Base-by-base conservation (phyloP, 2,797 vertebrate species). In the Typhlichthys eigenmanni region DNA sequence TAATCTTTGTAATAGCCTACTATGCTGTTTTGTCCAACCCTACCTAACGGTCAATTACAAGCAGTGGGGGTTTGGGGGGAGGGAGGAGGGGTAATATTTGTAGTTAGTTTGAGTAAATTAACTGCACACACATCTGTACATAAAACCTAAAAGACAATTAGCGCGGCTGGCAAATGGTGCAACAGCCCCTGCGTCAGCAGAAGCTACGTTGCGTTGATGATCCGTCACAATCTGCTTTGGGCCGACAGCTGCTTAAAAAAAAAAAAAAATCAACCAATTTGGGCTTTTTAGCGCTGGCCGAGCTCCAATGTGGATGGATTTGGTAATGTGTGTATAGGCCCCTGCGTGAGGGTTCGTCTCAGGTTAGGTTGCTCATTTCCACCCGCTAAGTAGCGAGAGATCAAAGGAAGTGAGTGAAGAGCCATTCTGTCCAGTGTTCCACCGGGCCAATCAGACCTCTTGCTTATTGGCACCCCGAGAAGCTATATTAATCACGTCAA, bases 401-500 rank as follows among this genome's bases (percentile, higher is more conserved):
- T 90, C 84, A 89, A 89, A 89, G 69, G 58, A 72, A 78, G 76
- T 79, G 85, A 91, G 78, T 79, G 78, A 85, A 80, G 87, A 86
- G 77, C 68, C 62, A 58, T 82, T 82, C 75, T 76, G 78, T 83
- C 82, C 81, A 58, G 80, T 81, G 79, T 77, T 81, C 78, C 84
- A 74, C 72, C 47, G 66, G 79, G 80, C 88, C 90, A 92, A 91
- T 91, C 91, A 87, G 85, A 85, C 79, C 76, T 79, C 80, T 87
- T 82, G 72, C 87, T 91, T 91, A 92, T 91, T 85, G 90, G 88
- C 91, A 88, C 81, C 76, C 76, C 80, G 78, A 84, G 88, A 87
- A 86, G 84, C 62, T 7, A 72, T 87, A 91, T 93, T 91, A 92
- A 93, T 93, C 91, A 92, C 69, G 73, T 89, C 86, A 85, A 81